phyloP scores from a whole-genome alignment of 2,113 vertebrate species.

The Microcebus griseorufus region DNA sequence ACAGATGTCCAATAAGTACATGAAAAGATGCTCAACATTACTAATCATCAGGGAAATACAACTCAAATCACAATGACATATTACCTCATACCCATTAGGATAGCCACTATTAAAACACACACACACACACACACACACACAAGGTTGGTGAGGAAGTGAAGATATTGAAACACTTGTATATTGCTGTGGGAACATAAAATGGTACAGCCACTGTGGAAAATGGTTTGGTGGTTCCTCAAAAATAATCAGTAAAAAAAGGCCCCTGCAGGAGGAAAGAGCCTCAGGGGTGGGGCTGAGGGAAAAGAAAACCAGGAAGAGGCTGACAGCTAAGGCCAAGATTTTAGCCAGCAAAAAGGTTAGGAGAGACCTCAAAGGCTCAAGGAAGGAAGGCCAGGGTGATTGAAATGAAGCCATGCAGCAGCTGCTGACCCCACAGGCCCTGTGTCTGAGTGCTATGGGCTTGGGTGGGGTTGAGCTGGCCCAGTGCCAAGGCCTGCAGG shows the following conservation, averaged over 20 bases:
- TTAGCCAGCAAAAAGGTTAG: neutral
- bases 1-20: neutral
- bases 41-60: neutral
- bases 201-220: neutral
- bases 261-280: neutral
- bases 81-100: neutral
- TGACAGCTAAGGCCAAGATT: neutral
- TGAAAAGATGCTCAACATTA: neutral
- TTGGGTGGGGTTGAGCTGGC: neutral
- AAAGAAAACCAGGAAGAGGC: neutral
- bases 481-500: neutral
- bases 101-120: neutral
- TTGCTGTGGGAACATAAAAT: neutral
- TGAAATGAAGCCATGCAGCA: neutral
- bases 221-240: neutral
- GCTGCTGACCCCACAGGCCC: neutral
- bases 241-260: neutral
- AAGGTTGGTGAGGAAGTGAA: neutral
- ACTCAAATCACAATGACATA: conserved; percentile 6
- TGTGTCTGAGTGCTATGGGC: neutral
- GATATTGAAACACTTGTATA: neutral
- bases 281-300: neutral
- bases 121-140: neutral
- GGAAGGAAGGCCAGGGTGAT: neutral
- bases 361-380: neutral